A percentile compares a stretch with the other conserved stretches of the same genome.
phyloP scores from a whole-genome alignment of 1,140 invertebrate species.

The Drosophila punjabiensis region DNA sequence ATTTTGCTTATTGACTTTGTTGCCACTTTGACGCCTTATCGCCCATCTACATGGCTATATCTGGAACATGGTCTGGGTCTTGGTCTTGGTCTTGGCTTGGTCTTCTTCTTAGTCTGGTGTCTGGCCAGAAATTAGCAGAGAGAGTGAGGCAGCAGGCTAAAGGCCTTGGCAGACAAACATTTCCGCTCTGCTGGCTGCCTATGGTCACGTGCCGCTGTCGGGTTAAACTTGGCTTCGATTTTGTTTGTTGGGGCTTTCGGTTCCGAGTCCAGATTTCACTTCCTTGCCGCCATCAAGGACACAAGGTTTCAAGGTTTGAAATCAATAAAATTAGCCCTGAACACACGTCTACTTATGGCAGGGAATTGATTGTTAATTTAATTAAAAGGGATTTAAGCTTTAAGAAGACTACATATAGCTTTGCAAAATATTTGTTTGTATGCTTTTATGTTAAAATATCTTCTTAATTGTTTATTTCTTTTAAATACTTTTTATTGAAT shows the following conservation, averaged over 20 bases:
- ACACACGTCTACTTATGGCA: neutral
- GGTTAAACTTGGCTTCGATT: conserved; percentile 45
- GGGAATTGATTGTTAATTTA: conserved; percentile 1
- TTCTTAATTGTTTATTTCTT: neutral
- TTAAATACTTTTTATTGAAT: neutral
- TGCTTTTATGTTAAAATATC: neutral
- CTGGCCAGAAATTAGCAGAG: conserved; percentile 10
- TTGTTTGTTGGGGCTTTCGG: conserved; percentile 16
- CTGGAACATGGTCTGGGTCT: conserved; percentile 31
- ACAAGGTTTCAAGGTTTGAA: conserved; percentile 10
- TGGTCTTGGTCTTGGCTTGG: neutral
- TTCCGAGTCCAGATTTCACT: conserved; percentile 26
- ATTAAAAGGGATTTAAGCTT: neutral
- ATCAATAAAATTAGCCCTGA: conserved; percentile 49
- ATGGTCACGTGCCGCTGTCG: conserved; percentile 56
- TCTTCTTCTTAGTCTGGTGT: conserved; percentile 15
- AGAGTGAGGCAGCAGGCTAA: neutral
- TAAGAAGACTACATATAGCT: neutral
- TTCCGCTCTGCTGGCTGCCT: conserved; percentile 59
- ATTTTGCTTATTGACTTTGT: conserved; percentile 67
- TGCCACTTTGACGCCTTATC: conserved; percentile 73
- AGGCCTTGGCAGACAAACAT: conserved; percentile 51
- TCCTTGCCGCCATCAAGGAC: conserved; percentile 43
- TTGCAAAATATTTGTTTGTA: neutral
- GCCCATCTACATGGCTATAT: conserved; percentile 53